Percentiles rank a stretch among this genome's conserved stretches.
phyloP scores from a whole-genome alignment of 2,797 vertebrate genomes.

The Chaenodraco wilsoni region DNA sequence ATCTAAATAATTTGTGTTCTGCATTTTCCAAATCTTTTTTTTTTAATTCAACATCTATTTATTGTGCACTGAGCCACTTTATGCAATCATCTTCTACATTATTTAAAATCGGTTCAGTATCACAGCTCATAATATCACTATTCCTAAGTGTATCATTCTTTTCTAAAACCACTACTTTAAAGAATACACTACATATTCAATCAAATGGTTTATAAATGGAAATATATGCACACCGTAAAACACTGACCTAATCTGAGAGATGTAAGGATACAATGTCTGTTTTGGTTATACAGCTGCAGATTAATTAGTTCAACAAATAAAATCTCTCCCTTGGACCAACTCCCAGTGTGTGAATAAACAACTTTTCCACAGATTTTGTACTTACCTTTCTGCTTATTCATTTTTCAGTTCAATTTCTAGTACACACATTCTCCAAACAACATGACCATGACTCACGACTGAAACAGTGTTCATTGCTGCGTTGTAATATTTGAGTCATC shows the following conservation, averaged over 20 bases:
- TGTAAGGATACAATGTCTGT: not conserved
- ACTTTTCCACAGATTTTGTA: constrained; percentile 15
- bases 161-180: too few relatives aligned
- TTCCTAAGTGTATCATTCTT: too few relatives aligned
- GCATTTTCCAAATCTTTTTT: too few relatives aligned
- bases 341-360: constrained; percentile 52
- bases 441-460: constrained; percentile 56
- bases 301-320: not conserved
- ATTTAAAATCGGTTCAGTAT: too few relatives aligned
- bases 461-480: not conserved
- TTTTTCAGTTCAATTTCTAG: constrained; percentile 10
- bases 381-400: constrained; percentile 54
- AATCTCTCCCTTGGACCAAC: constrained; percentile 38
- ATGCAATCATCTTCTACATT: too few relatives aligned
- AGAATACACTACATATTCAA: not conserved
- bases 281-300: not conserved
- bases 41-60: too few relatives aligned
- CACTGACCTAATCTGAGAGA: not conserved
- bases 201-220: not conserved
- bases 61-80: too few relatives aligned
- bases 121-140: too few relatives aligned
- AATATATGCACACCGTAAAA: not conserved
- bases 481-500: not conserved
- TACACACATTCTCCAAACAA: constrained; percentile 34
- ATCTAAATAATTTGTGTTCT: too few relatives aligned